phyloP scores from a whole-genome alignment of 2,797 vertebrate genomes.

The Falco cherrug region DNA sequence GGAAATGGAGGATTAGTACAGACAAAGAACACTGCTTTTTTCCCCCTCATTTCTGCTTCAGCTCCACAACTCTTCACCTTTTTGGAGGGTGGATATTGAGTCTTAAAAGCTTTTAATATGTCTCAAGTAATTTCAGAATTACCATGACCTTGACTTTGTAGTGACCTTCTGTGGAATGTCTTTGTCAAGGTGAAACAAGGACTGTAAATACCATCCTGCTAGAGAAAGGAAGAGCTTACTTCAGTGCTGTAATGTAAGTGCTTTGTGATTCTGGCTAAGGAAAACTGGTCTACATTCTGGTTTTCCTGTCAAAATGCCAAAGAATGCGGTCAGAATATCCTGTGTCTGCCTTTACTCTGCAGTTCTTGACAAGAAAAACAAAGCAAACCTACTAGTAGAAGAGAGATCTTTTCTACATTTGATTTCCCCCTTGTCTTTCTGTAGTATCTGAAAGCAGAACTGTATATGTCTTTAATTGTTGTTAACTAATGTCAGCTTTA shows the following conservation, averaged over 20 bases:
- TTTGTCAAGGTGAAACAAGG: background rate
- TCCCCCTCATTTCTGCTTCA: background rate
- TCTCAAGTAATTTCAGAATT: background rate
- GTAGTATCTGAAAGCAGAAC: background rate
- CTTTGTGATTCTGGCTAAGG: slow-evolving; percentile 65
- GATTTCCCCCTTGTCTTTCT: background rate
- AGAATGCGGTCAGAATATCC: slow-evolving; percentile 21
- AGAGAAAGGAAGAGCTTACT: background rate
- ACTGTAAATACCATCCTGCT: background rate
- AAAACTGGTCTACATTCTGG: background rate
- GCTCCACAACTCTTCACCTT: background rate
- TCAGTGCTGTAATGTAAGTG: background rate
- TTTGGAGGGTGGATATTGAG: background rate
- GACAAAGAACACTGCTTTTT: background rate
- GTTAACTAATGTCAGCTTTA: background rate
- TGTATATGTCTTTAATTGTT: background rate
- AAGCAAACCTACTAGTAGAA: background rate
- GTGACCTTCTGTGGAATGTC: background rate
- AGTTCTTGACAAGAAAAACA: slow-evolving; percentile 15
- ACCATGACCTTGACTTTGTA: background rate
- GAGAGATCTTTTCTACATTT: background rate
- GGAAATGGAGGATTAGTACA: background rate
- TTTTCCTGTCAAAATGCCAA: slow-evolving; percentile 14
- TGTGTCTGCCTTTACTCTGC: background rate
- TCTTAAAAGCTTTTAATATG: background rate